Conservation (phyloP, 2,113 vertebrate species). For the Coptodon bakossiorum region DNA sequence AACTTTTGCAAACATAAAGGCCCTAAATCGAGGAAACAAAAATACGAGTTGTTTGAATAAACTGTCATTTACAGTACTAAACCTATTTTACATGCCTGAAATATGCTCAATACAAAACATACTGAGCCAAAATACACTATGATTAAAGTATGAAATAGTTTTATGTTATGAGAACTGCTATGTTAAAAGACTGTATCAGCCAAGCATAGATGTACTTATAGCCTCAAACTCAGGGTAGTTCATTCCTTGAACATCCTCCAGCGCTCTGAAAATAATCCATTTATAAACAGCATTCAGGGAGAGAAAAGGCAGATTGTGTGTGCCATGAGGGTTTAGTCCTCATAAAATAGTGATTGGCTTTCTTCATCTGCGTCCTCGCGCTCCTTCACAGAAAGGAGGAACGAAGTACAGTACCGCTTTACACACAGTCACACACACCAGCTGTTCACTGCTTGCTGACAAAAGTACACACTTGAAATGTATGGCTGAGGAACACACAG, state of each 20-base stretch:
- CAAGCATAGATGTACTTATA: neutral
- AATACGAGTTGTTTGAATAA: neutral
- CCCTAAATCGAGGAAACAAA: neutral
- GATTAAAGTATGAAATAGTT: neutral
- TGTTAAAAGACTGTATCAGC: neutral
- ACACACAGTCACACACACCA: neutral
- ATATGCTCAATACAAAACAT: neutral
- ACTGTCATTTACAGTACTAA: neutral
- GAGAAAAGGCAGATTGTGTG: constrained; percentile 1
- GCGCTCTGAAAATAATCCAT: constrained; percentile 16
- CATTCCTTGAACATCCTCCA: neutral
- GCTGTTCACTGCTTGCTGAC: neutral
- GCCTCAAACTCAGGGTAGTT: neutral
- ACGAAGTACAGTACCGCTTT: neutral
- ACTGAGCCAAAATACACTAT: no score
- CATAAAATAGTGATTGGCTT: constrained; percentile 47
- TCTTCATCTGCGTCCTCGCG: neutral
- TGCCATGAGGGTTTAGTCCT: constrained; percentile 29
- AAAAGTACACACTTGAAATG: neutral
- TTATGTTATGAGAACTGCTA: neutral
- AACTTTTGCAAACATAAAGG: neutral
- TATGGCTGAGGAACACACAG: neutral
- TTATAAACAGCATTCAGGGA: constrained; percentile 6
- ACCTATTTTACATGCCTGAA: neutral
- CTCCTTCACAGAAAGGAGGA: neutral